Base-by-base conservation (phyloP, 1,140 invertebrate genomes). In the Bombus haemorrhoidalis region DNA sequence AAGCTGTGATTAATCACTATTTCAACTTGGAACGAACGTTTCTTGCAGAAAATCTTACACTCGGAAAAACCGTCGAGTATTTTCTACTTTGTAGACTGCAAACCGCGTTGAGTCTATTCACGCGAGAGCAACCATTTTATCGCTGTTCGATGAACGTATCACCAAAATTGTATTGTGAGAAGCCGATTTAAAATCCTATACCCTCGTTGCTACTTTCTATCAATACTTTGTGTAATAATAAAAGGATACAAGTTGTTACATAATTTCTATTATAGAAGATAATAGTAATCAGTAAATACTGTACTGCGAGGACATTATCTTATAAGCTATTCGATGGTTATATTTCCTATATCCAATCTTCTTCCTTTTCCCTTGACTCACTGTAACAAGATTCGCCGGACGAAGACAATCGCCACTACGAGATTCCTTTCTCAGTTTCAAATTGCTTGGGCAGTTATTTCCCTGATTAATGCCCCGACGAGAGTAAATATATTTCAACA, bases 381-480 rank as follows among this genome's bases (percentile, higher is more conserved):
- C 15, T 18, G 32, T 25, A 32, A 68, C 4, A 22, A 32, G 34
- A 57, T 22, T 15, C 18, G 28, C 12, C 39, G 34, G n/a, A 41
- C 59, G 37, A 69, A n/a, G 15, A 41, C 22, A 59, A 84, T 47
- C 47, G n/a, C 53, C 25, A 37, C 28, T 32, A n/a, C 79, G 79
- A 62, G 47, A 77, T 83, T 83, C 74, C 41, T 69, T 83, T 69
- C 82, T 43, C 39, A 12, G 43, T 47, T 78, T 57, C 75, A 18
- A 68, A 64, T 28, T 41, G 10, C 75, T 28, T 22, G 37, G 47
- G 78, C 75, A 57, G 43, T 84, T 78, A 69, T 79, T 84, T 25
- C 32, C 82, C 5, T 84, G 82, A 84, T 84, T 84, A 84, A 84
- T 84, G 43, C 66, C 32, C 53, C n/a, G 37, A 34, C 64, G 43